Evolutionary conservation across 2,113 vertebrate genomes (phyloP).

Genomic region (Rhinolophus ferrumequinum): DNA sequence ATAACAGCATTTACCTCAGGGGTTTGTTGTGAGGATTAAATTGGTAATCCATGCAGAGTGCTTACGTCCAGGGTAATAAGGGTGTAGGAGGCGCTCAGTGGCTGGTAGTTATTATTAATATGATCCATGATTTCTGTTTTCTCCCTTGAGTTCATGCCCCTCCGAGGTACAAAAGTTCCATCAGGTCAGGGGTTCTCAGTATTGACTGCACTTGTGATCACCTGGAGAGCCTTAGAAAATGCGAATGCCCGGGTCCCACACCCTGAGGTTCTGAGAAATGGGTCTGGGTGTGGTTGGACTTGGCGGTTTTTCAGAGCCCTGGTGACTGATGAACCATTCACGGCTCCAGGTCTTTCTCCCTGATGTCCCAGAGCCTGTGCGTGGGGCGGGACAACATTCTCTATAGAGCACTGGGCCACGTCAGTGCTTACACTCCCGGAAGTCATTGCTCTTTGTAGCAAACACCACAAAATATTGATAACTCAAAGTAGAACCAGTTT

Average conservation of each 20-base stretch:
- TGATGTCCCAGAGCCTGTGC: background rate
- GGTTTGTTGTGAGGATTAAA: background rate
- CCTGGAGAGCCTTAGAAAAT: background rate
- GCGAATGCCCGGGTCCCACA: accelerated
- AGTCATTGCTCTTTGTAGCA: background rate
- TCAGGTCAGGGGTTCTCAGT: background rate
- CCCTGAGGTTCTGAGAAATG: background rate
- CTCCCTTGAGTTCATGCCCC: background rate
- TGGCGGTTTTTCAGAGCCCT: background rate
- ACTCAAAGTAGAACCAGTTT: background rate
- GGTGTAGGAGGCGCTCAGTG: background rate
- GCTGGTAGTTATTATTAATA: background rate
- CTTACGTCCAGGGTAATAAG: background rate
- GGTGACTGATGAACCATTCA: accelerated
- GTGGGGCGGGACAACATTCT: background rate
- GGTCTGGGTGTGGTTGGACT: background rate
- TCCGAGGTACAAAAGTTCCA: background rate
- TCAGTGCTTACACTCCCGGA: background rate
- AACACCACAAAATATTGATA: background rate
- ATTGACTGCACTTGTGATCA: background rate
- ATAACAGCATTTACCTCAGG: background rate
- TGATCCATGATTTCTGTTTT: background rate
- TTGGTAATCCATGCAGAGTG: background rate
- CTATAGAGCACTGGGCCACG: background rate
- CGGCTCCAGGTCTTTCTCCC: background rate